Evolutionary conservation across 2,113 vertebrate genomes (phyloP), one percentile per base, ranked within the genome.

Genomic region (Istiophorus platypterus): DNA sequence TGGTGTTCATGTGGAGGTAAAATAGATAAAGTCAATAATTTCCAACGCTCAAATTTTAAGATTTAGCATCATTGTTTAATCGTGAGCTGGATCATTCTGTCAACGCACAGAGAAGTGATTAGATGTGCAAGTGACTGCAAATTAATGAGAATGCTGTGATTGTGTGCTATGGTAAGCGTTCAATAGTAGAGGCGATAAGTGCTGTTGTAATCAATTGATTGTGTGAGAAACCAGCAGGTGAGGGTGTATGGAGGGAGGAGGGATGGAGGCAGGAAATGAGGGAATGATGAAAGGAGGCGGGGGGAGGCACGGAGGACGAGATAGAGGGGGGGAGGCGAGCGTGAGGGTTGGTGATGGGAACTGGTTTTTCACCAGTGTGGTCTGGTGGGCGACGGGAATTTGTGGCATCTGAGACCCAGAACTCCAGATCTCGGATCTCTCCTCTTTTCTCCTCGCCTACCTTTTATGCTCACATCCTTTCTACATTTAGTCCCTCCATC

Each of bases 151-250:
- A 39, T 88, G 85, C 82, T 88, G 85, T 85, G 81, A 82, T 72
- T 88, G 78, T 68, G 78, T 17, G 73, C 75, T n/a, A 7, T 72
- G 70, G 70, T 31, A 17, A 81, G 81, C n/a, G 14, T 77, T 87
- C 75, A 58, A 72, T 72, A 69, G 77, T 65, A 11, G 74, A 82
- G 89, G 76, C 42, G 67, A 81, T 77, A 82, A 89, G 72, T 84
- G 85, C 42, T 14, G 62, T 59, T 84, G 81, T 84, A 88, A 88
- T 91, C 88, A 86, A 81, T 80, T 86, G 88, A 90, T 92, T 92
- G 84, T 88, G 90, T 67, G 84, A 67, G 83, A 81, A 88, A 58
- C n/a, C 87, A 84, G 85, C 87, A 88, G 87, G 92, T 91, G 87
- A 85, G 7, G 18, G 65, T 20, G 80, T 29, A 18, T 0, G 41